Conservation (phyloP, 1,140 invertebrate genomes). For the Brachystomella parvula region DNA sequence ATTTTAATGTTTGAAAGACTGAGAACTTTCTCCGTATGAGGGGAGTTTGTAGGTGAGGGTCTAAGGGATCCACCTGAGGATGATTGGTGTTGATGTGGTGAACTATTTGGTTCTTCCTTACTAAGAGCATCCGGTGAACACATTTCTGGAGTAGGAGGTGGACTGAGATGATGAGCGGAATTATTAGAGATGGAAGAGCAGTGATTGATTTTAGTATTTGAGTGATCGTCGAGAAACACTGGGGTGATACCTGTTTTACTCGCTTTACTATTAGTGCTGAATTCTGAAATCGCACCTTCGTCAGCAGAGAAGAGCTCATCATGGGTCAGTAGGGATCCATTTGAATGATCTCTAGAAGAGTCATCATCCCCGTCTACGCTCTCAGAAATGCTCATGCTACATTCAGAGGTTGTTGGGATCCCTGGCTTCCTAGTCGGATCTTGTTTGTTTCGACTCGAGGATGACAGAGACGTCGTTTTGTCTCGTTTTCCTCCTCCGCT, state of each 20-base stretch:
- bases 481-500: conserved; percentile 26
- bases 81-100: not conserved
- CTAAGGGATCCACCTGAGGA: not conserved
- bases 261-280: no score
- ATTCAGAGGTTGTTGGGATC: conserved; percentile 25
- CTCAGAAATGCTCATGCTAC: conserved; percentile 29
- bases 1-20: not conserved
- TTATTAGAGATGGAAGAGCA: conserved; percentile 10
- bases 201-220: not conserved
- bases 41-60: no score
- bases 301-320: conserved; percentile 38
- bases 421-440: conserved; percentile 15
- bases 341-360: conserved; percentile 43
- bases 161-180: not conserved
- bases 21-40: no score
- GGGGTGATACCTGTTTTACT: conserved; percentile 14
- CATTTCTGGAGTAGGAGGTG: not conserved
- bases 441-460: conserved; percentile 31
- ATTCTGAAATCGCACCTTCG: conserved; percentile 37
- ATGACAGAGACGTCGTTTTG: conserved; percentile 25
- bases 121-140: not conserved
- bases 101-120: not conserved
- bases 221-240: not conserved
- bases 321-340: conserved; percentile 43
- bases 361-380: conserved; percentile 23